Evolutionary conservation across 2,113 vertebrate species (phyloP).

Genomic region (Lynx canadensis): DNA sequence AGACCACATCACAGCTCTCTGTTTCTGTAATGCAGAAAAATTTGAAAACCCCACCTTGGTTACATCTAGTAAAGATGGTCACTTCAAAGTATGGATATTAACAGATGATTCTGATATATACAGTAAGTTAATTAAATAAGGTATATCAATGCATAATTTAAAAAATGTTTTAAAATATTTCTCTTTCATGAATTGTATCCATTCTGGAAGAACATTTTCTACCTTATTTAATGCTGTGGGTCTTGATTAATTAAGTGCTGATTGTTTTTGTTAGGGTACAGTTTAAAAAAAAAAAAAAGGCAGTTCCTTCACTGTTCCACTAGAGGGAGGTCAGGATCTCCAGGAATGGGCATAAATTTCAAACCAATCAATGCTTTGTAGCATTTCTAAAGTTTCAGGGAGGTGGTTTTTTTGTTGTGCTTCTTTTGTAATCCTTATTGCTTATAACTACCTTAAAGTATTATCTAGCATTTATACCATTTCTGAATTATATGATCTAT

Average conservation of each 20-base stretch:
- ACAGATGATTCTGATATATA: slow-evolving; percentile 86
- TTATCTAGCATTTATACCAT: neutral
- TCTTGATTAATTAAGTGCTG: neutral
- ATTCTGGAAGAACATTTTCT: neutral
- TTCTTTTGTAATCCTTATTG: neutral
- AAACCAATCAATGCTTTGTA: neutral
- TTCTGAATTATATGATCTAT: neutral
- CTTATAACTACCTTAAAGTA: neutral
- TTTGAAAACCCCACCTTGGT: slow-evolving; percentile 87
- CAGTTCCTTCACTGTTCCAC: slow-evolving; percentile 17
- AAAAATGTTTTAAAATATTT: neutral
- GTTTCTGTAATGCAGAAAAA: slow-evolving; percentile 86
- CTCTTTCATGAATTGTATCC: neutral
- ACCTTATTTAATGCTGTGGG: neutral
- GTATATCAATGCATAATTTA: neutral
- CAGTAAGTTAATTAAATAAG: slow-evolving; percentile 74
- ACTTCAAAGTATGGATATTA: slow-evolving; percentile 96
- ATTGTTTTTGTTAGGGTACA: neutral
- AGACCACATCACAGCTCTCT: slow-evolving; percentile 89
- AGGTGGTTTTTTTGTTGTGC: neutral
- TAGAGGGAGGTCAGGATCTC: slow-evolving; percentile 42
- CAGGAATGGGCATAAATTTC: neutral
- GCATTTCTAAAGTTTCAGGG: neutral
- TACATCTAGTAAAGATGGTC: slow-evolving; percentile 91
- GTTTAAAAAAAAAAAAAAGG: neutral